Evolutionary conservation across 2,888 invertebrate species (phyloP).

Genomic region (Therioaphis trifolii): DNA sequence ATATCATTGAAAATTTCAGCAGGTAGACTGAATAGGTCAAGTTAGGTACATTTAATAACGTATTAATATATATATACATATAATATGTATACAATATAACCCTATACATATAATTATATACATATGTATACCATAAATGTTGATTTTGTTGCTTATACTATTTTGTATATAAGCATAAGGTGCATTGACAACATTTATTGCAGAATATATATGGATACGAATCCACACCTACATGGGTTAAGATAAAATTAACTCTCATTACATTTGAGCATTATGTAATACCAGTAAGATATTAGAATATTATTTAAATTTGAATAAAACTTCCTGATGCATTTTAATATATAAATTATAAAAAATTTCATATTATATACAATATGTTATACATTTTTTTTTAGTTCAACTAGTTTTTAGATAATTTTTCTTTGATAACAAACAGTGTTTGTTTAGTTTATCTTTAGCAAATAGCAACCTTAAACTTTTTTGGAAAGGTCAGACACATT

Average conservation of each 20-base stretch:
- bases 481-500: conserved; percentile 46
- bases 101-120: background rate
- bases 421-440: background rate
- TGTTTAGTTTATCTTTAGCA: background rate
- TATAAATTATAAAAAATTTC: too few relatives aligned
- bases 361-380: too few relatives aligned
- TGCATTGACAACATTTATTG: conserved; percentile 56
- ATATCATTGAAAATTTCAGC: background rate
- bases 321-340: background rate
- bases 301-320: conserved; percentile 25
- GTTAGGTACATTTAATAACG: background rate
- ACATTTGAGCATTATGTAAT: conserved; percentile 51
- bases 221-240: conserved; percentile 27
- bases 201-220: conserved; percentile 25
- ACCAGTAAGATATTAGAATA: conserved; percentile 5
- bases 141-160: conserved; percentile 18
- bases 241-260: conserved; percentile 21
- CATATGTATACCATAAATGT: background rate
- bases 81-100: background rate
- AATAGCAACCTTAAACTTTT: conserved; percentile 19
- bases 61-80: background rate
- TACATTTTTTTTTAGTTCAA: too few relatives aligned
- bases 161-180: conserved; percentile 39
- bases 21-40: background rate
- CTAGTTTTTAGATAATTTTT: background rate